phyloP scores from a whole-genome alignment of 1,140 invertebrate species.

The Contarinia nasturtii region DNA sequence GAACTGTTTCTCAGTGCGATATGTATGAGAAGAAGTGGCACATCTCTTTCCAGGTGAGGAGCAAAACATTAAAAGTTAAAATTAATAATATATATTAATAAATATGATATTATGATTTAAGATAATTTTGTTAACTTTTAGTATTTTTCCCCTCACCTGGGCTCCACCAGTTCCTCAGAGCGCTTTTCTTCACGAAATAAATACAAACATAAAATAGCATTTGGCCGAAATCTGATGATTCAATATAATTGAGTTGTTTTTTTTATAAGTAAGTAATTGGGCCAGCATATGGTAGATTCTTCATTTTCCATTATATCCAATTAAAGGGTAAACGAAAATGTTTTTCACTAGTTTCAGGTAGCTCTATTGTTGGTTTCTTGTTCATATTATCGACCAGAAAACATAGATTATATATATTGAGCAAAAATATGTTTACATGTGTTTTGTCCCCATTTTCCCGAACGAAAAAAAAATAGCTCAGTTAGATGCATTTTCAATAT shows the following conservation, averaged over 20 bases:
- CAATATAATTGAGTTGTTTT: neutral
- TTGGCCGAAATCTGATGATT: neutral
- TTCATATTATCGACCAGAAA: neutral
- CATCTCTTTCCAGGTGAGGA: neutral
- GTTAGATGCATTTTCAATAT: neutral
- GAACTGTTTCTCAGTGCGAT: neutral
- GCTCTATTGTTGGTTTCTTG: neutral
- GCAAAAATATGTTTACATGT: no score
- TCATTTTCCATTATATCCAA: neutral
- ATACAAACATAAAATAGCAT: neutral
- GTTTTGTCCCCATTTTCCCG: neutral
- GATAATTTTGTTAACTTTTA: neutral
- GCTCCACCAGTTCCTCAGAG: neutral
- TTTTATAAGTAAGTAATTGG: neutral
- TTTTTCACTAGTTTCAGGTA: neutral
- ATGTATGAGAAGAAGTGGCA: neutral
- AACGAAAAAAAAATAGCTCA: neutral
- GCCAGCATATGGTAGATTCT: neutral
- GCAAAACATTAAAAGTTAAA: neutral
- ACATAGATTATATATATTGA: neutral
- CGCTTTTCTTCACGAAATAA: neutral
- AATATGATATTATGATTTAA: neutral
- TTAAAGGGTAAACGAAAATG: neutral
- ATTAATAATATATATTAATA: neutral
- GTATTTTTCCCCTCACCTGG: neutral